Conservation (phyloP, 2,888 invertebrate species). For the Nymphalis c-album region DNA sequence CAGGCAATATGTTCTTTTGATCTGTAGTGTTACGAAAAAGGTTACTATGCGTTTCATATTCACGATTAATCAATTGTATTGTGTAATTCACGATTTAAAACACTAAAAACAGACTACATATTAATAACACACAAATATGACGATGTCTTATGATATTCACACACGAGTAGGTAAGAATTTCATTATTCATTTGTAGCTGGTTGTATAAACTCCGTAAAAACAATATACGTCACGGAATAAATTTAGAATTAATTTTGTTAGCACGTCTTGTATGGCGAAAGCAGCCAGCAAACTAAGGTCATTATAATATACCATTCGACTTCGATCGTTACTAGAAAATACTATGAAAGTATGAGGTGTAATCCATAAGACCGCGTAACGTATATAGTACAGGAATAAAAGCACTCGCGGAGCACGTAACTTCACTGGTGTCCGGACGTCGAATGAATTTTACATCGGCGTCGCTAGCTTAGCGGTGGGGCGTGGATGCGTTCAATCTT, state of each 20-base stretch:
- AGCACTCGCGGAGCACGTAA: conserved; percentile 10
- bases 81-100: not conserved
- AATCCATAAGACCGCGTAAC: not conserved
- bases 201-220: conserved; percentile 1
- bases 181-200: conserved; percentile 3
- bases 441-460: conserved; percentile 22
- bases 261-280: not conserved
- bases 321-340: no score
- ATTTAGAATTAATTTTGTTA: conserved; percentile 7
- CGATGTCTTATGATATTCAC: not conserved
- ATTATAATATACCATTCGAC: not conserved
- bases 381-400: not conserved
- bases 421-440: conserved; percentile 18
- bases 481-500: conserved; percentile 36
- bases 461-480: conserved; percentile 32
- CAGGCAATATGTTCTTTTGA: not conserved
- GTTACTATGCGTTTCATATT: not conserved
- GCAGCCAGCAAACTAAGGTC: not conserved
- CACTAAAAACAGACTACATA: not conserved
- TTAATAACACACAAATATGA: not conserved
- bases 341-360: not conserved
- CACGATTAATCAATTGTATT: not conserved
- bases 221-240: conserved; percentile 5
- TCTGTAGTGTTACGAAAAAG: not conserved
- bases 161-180: not conserved